Evolutionary conservation across 2,797 vertebrate genomes (phyloP), one percentile per base, ranked within the genome.

Genomic region (Syngnathus rostellatus): DNA sequence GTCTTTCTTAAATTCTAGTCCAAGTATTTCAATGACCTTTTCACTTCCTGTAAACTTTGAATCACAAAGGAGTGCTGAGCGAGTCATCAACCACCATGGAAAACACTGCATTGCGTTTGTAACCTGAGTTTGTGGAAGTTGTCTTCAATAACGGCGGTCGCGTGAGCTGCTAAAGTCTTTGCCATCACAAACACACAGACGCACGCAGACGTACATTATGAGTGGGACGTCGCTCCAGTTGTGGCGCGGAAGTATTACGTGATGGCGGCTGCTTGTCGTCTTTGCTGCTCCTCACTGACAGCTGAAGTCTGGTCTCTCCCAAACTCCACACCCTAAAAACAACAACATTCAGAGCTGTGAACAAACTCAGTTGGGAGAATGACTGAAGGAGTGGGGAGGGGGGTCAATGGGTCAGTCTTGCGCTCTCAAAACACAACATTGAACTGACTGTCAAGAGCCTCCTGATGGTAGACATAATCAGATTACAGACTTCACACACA

Each of bases 291-390:
- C 70, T 87, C 73, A 83, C 68, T 14, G 82, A 79, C 66, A 89
- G 59, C 74, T 90, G 89, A 46, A 86, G 78, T 40, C 82, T 83
- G 64, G 61, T 81, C 65, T 92, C 92, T 64, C 79, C 83, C 38
- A 89, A 71, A 69, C 62, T 86, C 90, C 90, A 91, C 39, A 90
- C 68, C 57, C 92, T 93, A 71, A 77, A 73, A n/a, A 40, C n/a
- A 63, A 41, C 25, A 40, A 40, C 58, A 39, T 39, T 40, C 19
- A 41, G 4, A 60, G 3, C 38, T n/a, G 19, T n/a, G 38, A 58
- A 58, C 31, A 37, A 3, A 45, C 2, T 45, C 12, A 45, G 10
- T 45, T 3, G 43, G 43, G 5, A 17, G 46, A 5, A 11, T 45
- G 40, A 7, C 7, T 41, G 40, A 7, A 8, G 40, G 40, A 7